Base-by-base conservation (phyloP, 1,140 invertebrate species). In the Ladona fulva region DNA sequence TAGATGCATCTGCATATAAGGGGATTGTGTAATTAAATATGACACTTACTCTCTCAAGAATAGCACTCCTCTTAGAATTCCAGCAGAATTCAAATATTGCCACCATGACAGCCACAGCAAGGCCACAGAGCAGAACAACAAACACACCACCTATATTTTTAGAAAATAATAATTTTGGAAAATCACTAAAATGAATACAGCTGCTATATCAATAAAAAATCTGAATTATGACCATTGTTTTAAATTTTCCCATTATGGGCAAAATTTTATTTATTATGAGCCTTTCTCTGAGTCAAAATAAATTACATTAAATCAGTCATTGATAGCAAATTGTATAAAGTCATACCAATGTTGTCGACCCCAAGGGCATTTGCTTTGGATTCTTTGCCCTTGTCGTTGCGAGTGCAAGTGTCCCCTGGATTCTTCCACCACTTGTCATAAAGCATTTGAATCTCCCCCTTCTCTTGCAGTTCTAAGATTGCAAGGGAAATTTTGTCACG, bases 41-140 rank as follows among this genome's bases (percentile, higher is more conserved):
- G 1, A 24, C 5, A 85, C 85, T 87, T 84, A 92, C 91, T 85
- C 89, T 89, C 83, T 93, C 92, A 22, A 87, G 85, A 74, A 88
- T 84, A 74, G 91, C 88, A 83, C 90, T 92, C 83, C 89, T 90
- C 81, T 90, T 91, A 0, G 91, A 91, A 84, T 93, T 94, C 87
- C 92, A 93, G 80, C 92, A 92, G 84, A 95, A 95, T 85, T 95
- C 94, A 80, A 91, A 87, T 78, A 95, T 91, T 14, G 93, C 91
- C 8, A 94, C 89, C 8, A 94, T 84, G 74, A 94, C 88, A 19
- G 93, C 92, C 44, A 93, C 87, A 3, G 89, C 89, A 24, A 95
- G 84, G 19, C 93, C 94, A 80, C 91, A 91, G 0, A 94, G 84
- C 5, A 97, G 88, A 10, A 99, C 94, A 19, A 98, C 93, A 83